A percentile compares a stretch with the other conserved stretches of the same genome.
phyloP scores from a whole-genome alignment of 2,797 vertebrate genomes.

The Xiphophorus birchmanni region DNA sequence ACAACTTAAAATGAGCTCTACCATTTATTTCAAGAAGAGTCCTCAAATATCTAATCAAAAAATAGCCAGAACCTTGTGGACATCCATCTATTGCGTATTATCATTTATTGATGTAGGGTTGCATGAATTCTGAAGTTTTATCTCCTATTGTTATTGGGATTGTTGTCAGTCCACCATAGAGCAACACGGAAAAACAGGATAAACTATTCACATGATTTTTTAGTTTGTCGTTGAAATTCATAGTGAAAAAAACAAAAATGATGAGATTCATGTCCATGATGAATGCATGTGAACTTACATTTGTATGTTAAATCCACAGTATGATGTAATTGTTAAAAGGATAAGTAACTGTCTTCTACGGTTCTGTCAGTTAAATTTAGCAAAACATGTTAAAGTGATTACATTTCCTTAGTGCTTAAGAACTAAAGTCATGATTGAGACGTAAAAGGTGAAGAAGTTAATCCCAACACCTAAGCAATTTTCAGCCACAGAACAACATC shows the following conservation, averaged over 20 bases:
- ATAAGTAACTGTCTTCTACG: background rate
- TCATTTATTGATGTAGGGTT: no score
- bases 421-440: background rate
- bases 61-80: background rate
- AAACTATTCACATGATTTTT: background rate
- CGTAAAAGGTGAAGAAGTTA: background rate
- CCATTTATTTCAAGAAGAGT: no score
- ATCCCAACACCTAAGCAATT: background rate
- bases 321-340: background rate
- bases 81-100: no score
- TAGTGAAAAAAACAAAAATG: background rate
- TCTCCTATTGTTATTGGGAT: background rate
- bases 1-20: no score
- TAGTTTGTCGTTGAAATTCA: background rate
- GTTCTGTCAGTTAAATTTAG: background rate
- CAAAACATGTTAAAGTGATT: background rate
- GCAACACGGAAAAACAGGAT: background rate
- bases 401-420: background rate
- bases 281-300: background rate
- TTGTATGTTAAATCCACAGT: background rate
- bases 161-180: background rate
- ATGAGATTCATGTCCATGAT: background rate
- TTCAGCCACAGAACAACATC: conserved; percentile 2
- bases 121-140: background rate
- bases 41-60: no score